Evolutionary conservation across 2,797 vertebrate species (phyloP), one percentile per base, ranked within the genome.

Genomic region (Paramormyrops hopkinsi): DNA sequence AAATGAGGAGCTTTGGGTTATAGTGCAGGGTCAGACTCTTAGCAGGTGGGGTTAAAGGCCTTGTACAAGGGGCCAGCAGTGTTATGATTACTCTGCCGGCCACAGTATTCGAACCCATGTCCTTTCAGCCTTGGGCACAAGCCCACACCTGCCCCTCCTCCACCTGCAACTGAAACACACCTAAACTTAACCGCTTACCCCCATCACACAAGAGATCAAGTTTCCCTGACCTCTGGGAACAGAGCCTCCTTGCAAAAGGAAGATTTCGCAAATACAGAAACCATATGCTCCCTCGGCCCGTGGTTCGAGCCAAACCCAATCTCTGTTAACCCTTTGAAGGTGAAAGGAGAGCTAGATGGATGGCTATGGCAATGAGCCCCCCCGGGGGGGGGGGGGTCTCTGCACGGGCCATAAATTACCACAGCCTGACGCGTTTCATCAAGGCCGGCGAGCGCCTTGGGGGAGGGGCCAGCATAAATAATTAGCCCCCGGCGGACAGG

Each of bases 301-400:
- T 4, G 50, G 50, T 9, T 54, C 14, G 25, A 53, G 2, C 6
- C 54, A 89, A 56, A 90, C 2, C 50, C 59, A 90, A 90, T 11
- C 82, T 88, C 8, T 3, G 53, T 90, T 91, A 90, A 92, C 91
- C 91, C 87, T 87, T 90, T 90, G 88, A 91, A 84, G 59, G 56
- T 25, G 41, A 2, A 53, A 37, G 54, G 76, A 2, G 59, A 91
- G 88, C 89, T 90, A 89, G 90, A 92, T 89, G 89, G 89, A 65
- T 90, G 89, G 86, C 76, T 82, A 51, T 85, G 9, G 62, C 22
- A 12, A 88, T 48, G 2, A 2, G 9, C n/a, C 56, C 82, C 50
- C 17, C 22, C 1, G 37, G 37, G 37, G 37, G 37, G 37, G 37
- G 44, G 17, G 53, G 46, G 37, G 73, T 83, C n/a, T 29, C 88